A percentile compares a stretch with the other conserved stretches of the same genome.
Conservation (phyloP, 1,140 invertebrate genomes). For the Sitobion miscanthi region DNA sequence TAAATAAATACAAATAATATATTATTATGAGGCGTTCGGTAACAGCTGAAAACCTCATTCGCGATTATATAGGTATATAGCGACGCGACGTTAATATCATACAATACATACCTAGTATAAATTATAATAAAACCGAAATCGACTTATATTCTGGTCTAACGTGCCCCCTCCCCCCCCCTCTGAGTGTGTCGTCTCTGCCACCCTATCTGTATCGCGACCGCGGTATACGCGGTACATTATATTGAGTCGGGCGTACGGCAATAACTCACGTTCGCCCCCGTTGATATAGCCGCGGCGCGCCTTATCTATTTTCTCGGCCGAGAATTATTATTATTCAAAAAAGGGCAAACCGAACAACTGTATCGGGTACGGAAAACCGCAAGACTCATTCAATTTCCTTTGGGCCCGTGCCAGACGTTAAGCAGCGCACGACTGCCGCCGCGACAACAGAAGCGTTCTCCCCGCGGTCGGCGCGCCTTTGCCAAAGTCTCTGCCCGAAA, state of each 20-base stretch:
- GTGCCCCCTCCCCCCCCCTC: background rate
- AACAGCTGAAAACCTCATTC: background rate
- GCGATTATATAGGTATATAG: too few relatives aligned
- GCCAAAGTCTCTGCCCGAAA: slow-evolving; percentile 23
- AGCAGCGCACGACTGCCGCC: background rate
- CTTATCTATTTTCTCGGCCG: slow-evolving; percentile 11
- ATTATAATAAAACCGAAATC: background rate
- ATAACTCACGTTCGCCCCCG: slow-evolving; percentile 12
- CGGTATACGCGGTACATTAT: background rate
- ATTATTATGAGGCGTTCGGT: background rate
- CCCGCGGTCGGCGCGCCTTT: background rate
- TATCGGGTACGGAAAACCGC: background rate
- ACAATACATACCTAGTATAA: background rate
- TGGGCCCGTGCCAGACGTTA: slow-evolving; percentile 32
- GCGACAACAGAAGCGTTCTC: background rate
- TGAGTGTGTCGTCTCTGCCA: background rate
- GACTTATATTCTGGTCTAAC: background rate
- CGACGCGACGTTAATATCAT: background rate
- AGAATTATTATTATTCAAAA: slow-evolving; percentile 38
- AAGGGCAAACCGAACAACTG: background rate
- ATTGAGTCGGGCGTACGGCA: background rate
- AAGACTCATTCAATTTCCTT: slow-evolving; percentile 41
- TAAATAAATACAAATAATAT: too few relatives aligned
- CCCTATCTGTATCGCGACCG: background rate
- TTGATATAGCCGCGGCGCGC: background rate